A percentile compares a stretch with the other conserved stretches of the same genome.
Evolutionary conservation across 2,113 vertebrate genomes (phyloP).

Genomic region (Forbesichthys papilliferus): DNA sequence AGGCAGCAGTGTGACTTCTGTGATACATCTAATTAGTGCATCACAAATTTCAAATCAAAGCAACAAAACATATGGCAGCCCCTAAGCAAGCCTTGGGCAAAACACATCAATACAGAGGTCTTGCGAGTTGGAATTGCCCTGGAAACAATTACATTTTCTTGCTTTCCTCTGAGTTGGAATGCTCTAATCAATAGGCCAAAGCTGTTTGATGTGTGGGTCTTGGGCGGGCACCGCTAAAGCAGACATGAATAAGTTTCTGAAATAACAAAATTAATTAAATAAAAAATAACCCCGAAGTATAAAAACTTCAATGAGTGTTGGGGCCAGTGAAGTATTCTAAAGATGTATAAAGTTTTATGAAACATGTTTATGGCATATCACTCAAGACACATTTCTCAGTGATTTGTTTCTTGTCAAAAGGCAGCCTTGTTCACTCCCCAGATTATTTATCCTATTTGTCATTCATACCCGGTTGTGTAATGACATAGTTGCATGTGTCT

Average conservation of each 20-base stretch:
- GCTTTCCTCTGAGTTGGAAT: conserved; percentile 17
- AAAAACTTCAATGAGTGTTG: conserved; percentile 1
- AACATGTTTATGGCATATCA: background rate
- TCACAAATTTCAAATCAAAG: conserved; percentile 35
- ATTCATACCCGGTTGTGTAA: background rate
- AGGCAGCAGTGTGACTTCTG: no score
- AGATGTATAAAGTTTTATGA: conserved; percentile 20
- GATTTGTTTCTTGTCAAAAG: no score
- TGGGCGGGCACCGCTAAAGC: conserved; percentile 33
- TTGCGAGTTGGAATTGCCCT: conserved; percentile 9
- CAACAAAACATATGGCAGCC: conserved; percentile 5
- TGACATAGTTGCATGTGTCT: conserved; percentile 14
- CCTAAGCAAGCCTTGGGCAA: conserved; percentile 4
- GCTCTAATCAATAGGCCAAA: conserved; percentile 42
- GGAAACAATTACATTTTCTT: conserved; percentile 25
- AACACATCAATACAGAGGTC: conserved; percentile 20
- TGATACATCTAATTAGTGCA: conserved; percentile 25
- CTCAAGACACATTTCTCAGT: background rate
- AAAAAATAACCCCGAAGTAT: conserved; percentile 22
- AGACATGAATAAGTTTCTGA: conserved; percentile 24
- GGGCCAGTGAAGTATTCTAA: conserved; percentile 14
- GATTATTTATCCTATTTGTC: no score
- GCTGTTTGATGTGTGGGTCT: conserved; percentile 33
- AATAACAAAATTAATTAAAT: conserved; percentile 18
- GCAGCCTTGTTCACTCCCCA: no score